A percentile compares a stretch with the other conserved stretches of the same genome.
Conservation (phyloP, 2,888 invertebrate species). For the Agonopterix alstromeriana region DNA sequence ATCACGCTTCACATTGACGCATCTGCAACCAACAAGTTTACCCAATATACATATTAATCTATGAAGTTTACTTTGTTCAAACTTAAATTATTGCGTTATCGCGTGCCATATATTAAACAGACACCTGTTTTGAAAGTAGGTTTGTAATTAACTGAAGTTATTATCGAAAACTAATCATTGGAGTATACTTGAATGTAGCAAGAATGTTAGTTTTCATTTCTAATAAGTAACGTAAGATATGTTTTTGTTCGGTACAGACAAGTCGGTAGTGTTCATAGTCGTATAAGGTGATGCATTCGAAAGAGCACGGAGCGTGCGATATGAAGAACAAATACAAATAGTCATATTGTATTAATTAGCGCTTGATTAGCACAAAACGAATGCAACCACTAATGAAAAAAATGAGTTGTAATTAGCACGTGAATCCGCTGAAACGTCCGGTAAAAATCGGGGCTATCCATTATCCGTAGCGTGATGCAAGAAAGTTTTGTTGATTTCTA, state of each 20-base stretch:
- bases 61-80: too few relatives aligned
- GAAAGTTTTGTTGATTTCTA: constrained; percentile 3
- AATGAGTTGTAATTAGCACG: constrained; percentile 24
- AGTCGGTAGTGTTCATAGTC: too few relatives aligned
- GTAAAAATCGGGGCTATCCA: constrained; percentile 14
- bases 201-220: too few relatives aligned
- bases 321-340: constrained; percentile 11
- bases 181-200: too few relatives aligned
- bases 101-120: too few relatives aligned
- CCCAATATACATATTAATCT: too few relatives aligned
- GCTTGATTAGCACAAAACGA: constrained; percentile 15
- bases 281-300: neutral
- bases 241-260: too few relatives aligned
- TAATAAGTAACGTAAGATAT: too few relatives aligned
- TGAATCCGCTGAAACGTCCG: constrained; percentile 32
- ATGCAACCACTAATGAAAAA: constrained; percentile 13
- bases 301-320: constrained; percentile 2
- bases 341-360: constrained; percentile 13
- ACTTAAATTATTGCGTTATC: too few relatives aligned
- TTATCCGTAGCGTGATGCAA: constrained; percentile 1
- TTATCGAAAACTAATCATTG: too few relatives aligned
- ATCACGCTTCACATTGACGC: constrained; percentile 32
- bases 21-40: constrained; percentile 23
- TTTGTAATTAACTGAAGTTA: too few relatives aligned
- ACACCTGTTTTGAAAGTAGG: too few relatives aligned